These are phyloP conservation scores for Neoniphon sammara DNA, from an alignment of 2,797 vertebrate species.

Conservation along the genomic window DNA sequence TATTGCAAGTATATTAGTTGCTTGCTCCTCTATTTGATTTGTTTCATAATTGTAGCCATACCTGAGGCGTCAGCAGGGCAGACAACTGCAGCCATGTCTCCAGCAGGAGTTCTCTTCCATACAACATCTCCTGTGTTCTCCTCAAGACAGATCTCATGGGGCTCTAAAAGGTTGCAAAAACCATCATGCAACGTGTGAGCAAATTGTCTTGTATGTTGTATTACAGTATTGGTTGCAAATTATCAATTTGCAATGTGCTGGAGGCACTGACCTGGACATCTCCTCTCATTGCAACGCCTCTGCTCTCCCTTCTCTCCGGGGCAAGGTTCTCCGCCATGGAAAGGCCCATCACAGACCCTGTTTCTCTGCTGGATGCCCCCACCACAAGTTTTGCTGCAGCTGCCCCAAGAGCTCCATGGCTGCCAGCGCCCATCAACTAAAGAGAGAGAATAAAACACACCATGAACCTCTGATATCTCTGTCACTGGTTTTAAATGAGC, in stretches of 20 bases:
- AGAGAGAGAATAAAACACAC: conserved; percentile 32
- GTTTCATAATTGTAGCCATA: conserved; percentile 63
- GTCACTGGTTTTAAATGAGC: background rate
- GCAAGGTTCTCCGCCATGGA: conserved; percentile 90
- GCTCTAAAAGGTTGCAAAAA: conserved; percentile 81
- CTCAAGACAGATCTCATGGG: conserved; percentile 95
- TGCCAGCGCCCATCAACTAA: conserved; percentile 96
- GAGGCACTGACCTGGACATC: conserved; percentile 89
- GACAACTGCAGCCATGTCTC: conserved; percentile 88
- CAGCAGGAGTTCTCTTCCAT: conserved; percentile 94
- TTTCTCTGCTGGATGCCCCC: conserved; percentile 92
- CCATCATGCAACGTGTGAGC: conserved; percentile 15
- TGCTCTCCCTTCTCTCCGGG: conserved; percentile 90
- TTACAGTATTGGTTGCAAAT: background rate
- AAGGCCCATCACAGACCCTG: conserved; percentile 90
- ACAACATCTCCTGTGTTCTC: conserved; percentile 87
- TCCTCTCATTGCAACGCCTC: conserved; percentile 90
- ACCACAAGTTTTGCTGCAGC: conserved; percentile 92
- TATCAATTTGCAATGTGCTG: background rate
- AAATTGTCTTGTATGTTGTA: background rate
- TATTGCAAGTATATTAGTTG: background rate
- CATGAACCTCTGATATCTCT: conserved; percentile 28
- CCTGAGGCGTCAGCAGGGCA: conserved; percentile 93
- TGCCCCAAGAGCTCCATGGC: conserved; percentile 90
- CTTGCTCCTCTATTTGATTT: background rate